These are phyloP conservation scores for Miltochrista miniata DNA, from an alignment of 2,888 invertebrate species.

Conservation along the genomic window DNA sequence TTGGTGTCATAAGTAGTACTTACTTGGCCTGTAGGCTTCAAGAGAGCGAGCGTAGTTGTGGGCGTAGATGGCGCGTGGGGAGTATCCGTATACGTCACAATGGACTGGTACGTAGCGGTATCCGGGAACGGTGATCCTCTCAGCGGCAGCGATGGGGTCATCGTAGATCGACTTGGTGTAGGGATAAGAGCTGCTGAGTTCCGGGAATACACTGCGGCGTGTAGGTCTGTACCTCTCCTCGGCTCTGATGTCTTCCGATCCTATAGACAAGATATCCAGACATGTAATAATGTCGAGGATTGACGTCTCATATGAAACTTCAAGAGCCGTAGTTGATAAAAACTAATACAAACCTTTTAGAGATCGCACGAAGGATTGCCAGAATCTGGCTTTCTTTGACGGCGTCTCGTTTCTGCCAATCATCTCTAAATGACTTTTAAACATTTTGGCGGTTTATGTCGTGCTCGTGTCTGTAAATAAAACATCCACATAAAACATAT, in stretches of 20 bases:
- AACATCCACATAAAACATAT: constrained; percentile 5
- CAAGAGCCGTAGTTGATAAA: neutral
- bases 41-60: constrained; percentile 91
- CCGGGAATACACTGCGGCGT: constrained; percentile 90
- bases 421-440: constrained; percentile 96
- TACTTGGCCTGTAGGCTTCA: constrained; percentile 93
- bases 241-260: constrained; percentile 96
- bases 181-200: constrained; percentile 89
- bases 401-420: constrained; percentile 96
- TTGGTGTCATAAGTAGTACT: constrained; percentile 75
- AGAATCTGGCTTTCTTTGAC: constrained; percentile 96
- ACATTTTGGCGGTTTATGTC: constrained; percentile 90
- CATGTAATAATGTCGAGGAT: neutral
- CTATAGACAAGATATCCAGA: constrained; percentile 62
- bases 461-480: constrained; percentile 89
- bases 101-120: constrained; percentile 96
- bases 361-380: constrained; percentile 96
- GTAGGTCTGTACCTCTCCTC: constrained; percentile 90
- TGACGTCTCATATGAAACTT: neutral
- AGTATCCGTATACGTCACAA: constrained; percentile 95
- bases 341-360: constrained; percentile 88
- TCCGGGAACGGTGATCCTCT: constrained; percentile 93
- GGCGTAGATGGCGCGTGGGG: constrained; percentile 93
- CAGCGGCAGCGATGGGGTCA: constrained; percentile 90
- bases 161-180: constrained; percentile 94